Evolutionary conservation across 2,113 vertebrate genomes (phyloP).

Genomic region (Halcyon senegalensis): DNA sequence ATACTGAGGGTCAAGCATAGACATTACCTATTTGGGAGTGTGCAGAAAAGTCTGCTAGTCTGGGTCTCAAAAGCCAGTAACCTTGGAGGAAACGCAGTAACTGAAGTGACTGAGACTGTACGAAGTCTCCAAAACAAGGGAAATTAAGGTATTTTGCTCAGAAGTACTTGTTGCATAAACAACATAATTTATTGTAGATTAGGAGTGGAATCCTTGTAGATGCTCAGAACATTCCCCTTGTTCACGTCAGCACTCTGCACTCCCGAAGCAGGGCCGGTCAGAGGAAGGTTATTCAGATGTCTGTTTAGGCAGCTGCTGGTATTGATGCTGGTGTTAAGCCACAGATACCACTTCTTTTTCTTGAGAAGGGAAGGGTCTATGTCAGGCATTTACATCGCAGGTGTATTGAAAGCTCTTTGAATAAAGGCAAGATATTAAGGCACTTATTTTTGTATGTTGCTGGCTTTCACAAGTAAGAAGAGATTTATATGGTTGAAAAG

Average conservation of each 20-base stretch:
- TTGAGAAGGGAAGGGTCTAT: neutral
- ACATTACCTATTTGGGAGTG: fast-evolving
- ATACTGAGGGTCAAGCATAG: neutral
- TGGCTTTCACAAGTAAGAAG: neutral
- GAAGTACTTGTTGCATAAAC: neutral
- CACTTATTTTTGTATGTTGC: neutral
- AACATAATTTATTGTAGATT: neutral
- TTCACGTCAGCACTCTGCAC: neutral
- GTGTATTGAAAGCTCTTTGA: neutral
- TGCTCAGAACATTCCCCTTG: neutral
- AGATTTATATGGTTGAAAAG: neutral
- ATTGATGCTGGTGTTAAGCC: neutral
- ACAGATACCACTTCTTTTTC: neutral
- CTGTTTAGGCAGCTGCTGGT: neutral
- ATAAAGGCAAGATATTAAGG: neutral
- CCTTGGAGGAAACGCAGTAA: neutral
- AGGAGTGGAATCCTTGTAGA: neutral
- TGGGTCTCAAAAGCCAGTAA: neutral
- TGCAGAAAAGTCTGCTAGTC: neutral
- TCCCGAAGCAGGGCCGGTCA: neutral
- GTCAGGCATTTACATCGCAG: neutral
- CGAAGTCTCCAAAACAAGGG: neutral
- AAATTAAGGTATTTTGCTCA: neutral
- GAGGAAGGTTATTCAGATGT: neutral
- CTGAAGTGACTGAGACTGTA: neutral